These are phyloP conservation scores for Astreopora myriophthalma DNA, from an alignment of 64 coral and sea anemone genomes.

Conservation along the genomic window DNA sequence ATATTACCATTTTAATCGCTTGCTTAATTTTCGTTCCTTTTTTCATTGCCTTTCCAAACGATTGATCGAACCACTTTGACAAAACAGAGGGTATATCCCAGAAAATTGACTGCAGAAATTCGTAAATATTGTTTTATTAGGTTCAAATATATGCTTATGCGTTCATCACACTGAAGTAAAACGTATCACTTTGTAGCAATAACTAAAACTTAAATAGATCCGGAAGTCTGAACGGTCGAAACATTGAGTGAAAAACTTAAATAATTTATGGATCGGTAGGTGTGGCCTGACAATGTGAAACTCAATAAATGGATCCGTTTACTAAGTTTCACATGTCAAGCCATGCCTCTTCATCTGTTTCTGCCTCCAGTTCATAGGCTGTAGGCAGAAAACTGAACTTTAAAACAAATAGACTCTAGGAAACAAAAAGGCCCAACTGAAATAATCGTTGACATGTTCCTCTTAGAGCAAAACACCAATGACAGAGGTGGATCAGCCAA, in stretches of 20 bases:
- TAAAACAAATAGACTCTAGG: not conserved
- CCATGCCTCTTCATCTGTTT: not conserved
- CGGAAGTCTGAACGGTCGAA: too few relatives aligned
- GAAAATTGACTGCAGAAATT: not conserved
- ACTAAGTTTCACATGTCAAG: not conserved
- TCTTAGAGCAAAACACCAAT: too few relatives aligned
- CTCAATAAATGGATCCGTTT: too few relatives aligned
- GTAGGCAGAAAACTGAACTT: not conserved
- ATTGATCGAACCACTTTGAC: too few relatives aligned
- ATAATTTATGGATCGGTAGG: too few relatives aligned
- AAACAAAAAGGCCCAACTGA: not conserved
- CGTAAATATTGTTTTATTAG: not conserved
- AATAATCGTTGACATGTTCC: not conserved
- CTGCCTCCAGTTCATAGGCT: not conserved
- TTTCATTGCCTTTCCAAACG: too few relatives aligned
- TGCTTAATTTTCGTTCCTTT: too few relatives aligned
- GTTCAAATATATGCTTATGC: not conserved
- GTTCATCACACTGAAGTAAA: not conserved
- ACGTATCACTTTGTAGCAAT: not conserved
- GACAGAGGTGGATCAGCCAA: too few relatives aligned
- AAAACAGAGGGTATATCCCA: too few relatives aligned
- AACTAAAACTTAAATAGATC: not conserved
- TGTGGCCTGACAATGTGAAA: too few relatives aligned
- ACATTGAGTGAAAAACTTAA: too few relatives aligned
- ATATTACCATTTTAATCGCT: too few relatives aligned